phyloP scores from a whole-genome alignment of 2,113 vertebrate species.

The Dendrocopos noguchii region DNA sequence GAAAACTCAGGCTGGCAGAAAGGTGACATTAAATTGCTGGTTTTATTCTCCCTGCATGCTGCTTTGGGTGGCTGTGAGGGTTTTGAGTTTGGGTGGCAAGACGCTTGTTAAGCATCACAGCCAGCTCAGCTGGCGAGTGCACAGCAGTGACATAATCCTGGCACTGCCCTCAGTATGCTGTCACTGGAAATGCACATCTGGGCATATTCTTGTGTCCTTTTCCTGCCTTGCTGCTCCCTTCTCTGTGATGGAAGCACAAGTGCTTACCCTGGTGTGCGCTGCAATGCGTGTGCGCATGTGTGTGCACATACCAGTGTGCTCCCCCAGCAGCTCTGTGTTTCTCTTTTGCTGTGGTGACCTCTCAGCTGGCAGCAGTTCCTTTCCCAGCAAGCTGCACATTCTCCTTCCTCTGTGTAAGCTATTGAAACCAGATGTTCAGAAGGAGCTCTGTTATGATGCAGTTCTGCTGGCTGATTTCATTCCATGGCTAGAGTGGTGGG shows the following conservation, averaged over 20 bases:
- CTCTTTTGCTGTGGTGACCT: slow-evolving; percentile 15
- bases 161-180: background rate
- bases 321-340: background rate
- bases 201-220: background rate
- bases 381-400: slow-evolving; percentile 34
- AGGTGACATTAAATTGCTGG: background rate
- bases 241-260: background rate
- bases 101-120: background rate
- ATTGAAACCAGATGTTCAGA: slow-evolving; percentile 8
- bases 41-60: background rate
- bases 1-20: background rate
- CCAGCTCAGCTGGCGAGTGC: background rate
- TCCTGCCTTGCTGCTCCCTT: background rate
- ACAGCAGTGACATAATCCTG: background rate
- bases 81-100: background rate
- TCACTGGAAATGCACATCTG: background rate
- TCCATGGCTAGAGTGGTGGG: background rate
- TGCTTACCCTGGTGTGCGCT: background rate
- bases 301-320: background rate
- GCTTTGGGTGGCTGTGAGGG: background rate
- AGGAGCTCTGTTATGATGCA: background rate
- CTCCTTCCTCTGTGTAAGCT: background rate
- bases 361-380: background rate
- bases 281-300: background rate
- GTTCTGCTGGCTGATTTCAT: background rate